Base-by-base conservation (phyloP, 2,113 vertebrate genomes). In the Cathartes aura region DNA sequence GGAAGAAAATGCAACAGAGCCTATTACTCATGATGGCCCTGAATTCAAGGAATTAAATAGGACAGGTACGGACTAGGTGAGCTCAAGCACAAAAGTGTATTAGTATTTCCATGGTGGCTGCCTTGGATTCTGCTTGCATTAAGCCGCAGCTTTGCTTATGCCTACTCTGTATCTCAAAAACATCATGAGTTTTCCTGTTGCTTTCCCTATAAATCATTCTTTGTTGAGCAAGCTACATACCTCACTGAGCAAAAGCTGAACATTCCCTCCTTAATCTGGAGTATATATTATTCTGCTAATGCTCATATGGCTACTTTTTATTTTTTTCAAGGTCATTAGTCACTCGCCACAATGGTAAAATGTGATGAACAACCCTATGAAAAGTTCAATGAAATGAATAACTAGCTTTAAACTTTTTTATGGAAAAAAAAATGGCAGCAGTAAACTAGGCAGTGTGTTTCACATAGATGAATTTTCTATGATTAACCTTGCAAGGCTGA, bases 301-400 rank as follows among this genome's bases (percentile, higher is more conserved):
- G 73, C 48, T 96, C 32, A 11, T 73, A 73, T 52, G 84, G 89
- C 62, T 94, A 87, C 91, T 88, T 94, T 87, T 58, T 93, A 34
- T 95, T 92, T 92, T 95, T 82, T 93, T 72, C 72, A 79, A 96
- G 94, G 55, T 73, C 72, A 83, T 95, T 97, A 97, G 95, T 97
- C 84, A 91, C 73, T 97, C 55, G 18, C 92, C 90, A 90, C 23
- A 71, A 95, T 88, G 82, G 92, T 89, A 92, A 95, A 90, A 93
- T 43, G 82, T 96, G 93, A 95, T 96, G 88, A 94, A 96, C 59
- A 89, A 78, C 90, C 55, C 85, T 89, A 90, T 92, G 93, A 94
- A 90, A 90, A 92, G 90, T 93, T 94, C 93, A 94, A 86, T 93
- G 87, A 93, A 92, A 97, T 94, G 85, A 97, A 86, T 86, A 94